Evolutionary conservation across 1,140 invertebrate species (phyloP).

Genomic region (Heliconius congener): DNA sequence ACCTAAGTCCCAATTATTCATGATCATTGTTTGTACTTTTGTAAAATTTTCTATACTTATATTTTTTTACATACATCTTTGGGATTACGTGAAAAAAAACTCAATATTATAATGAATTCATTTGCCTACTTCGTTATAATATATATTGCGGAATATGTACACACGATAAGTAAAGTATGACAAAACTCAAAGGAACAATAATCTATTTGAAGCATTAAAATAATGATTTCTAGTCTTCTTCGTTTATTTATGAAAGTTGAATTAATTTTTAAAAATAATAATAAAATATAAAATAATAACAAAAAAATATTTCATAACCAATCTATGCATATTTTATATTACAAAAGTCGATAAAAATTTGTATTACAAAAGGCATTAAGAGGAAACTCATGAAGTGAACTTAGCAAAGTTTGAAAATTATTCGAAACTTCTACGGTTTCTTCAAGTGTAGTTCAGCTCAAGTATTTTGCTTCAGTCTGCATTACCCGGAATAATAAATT

Average conservation of each 20-base stretch:
- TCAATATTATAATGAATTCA: too few relatives aligned
- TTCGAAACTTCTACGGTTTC: conserved; percentile 2
- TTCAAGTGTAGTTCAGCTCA: neutral
- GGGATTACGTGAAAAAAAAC: too few relatives aligned
- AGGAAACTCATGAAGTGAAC: conserved; percentile 7
- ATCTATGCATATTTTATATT: neutral
- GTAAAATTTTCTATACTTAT: neutral
- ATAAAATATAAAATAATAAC: too few relatives aligned
- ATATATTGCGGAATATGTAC: too few relatives aligned
- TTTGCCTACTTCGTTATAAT: too few relatives aligned
- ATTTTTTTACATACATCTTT: neutral
- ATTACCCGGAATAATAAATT: neutral
- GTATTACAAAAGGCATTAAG: neutral
- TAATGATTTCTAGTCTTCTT: too few relatives aligned
- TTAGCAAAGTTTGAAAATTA: conserved; percentile 14
- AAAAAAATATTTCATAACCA: neutral
- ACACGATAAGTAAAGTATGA: too few relatives aligned
- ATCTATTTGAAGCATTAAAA: too few relatives aligned
- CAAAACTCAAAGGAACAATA: too few relatives aligned
- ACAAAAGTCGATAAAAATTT: neutral
- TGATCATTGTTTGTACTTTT: neutral
- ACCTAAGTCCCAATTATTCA: neutral
- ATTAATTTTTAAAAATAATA: neutral
- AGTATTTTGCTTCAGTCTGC: neutral
- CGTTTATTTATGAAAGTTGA: neutral